phyloP scores from a whole-genome alignment of 30 jellyfish, hydroid and myxozoan species.

The Mastigias papua region DNA sequence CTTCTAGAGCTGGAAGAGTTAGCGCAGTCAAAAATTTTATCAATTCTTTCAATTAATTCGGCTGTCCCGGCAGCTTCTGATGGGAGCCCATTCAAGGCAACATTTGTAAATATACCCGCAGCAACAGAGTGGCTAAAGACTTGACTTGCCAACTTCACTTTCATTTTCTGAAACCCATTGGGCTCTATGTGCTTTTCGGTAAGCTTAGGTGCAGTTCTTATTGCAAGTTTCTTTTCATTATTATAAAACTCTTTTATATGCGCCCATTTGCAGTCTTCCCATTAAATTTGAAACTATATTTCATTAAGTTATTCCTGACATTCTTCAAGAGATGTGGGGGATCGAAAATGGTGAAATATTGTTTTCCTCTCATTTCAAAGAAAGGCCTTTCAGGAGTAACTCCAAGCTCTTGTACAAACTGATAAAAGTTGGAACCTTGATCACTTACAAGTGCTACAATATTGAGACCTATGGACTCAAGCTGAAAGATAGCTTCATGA shows the following conservation, averaged over 20 bases:
- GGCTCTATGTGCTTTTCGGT: slow-evolving; percentile 46
- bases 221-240: slow-evolving; percentile 41
- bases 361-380: slow-evolving; percentile 36
- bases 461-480: slow-evolving; percentile 46
- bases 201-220: slow-evolving; percentile 67
- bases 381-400: slow-evolving; percentile 45
- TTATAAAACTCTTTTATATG: slow-evolving; percentile 28
- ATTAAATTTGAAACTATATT: slow-evolving; percentile 19
- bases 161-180: slow-evolving; percentile 34
- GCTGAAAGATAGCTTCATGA: slow-evolving; percentile 6
- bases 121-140: slow-evolving; percentile 56
- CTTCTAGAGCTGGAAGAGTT: slow-evolving; percentile 41
- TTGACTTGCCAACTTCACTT: slow-evolving; percentile 52
- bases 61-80: slow-evolving; percentile 54
- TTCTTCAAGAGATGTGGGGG: slow-evolving; percentile 49
- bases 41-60: background rate
- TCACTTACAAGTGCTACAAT: slow-evolving; percentile 49
- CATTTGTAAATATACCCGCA: slow-evolving; percentile 51
- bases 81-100: slow-evolving; percentile 55
- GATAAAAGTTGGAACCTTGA: slow-evolving; percentile 34
- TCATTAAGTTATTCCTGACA: slow-evolving; percentile 45
- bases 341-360: slow-evolving; percentile 32
- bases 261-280: slow-evolving; percentile 31
- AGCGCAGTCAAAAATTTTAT: slow-evolving; percentile 39
- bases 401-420: slow-evolving; percentile 12